These are phyloP conservation scores for Microplitis mediator DNA, from an alignment of 1,140 invertebrate species.

Conservation along the genomic window DNA sequence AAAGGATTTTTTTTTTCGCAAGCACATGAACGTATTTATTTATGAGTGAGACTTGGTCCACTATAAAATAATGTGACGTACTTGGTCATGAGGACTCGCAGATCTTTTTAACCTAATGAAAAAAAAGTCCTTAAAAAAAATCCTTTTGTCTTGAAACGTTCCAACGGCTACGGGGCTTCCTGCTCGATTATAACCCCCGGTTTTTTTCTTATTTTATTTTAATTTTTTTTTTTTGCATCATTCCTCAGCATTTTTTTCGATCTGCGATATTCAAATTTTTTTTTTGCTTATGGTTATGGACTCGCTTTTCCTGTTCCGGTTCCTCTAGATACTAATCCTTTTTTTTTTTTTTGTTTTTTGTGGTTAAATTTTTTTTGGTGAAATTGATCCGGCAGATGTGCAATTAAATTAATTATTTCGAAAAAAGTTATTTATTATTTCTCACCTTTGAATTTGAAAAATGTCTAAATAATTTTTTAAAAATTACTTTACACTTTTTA, in stretches of 20 bases:
- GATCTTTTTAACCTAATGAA: not conserved
- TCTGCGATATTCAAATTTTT: constrained; percentile 35
- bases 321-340: constrained; percentile 12
- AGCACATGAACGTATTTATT: constrained; percentile 14
- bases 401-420: not conserved
- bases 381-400: not conserved
- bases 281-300: constrained; percentile 12
- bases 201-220: constrained; percentile 10
- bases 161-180: constrained; percentile 19
- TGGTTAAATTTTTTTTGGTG: not conserved
- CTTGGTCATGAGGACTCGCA: constrained; percentile 15
- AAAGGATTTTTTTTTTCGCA: constrained; percentile 22
- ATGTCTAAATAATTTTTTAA: not conserved
- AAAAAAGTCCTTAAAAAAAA: not conserved
- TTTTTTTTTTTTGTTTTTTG: constrained; percentile 8
- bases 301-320: constrained; percentile 23
- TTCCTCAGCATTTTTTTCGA: constrained; percentile 15
- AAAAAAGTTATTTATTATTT: not conserved
- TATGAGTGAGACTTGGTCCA: constrained; percentile 3
- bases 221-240: constrained; percentile 21
- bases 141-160: constrained; percentile 18
- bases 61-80: constrained; percentile 17
- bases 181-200: not conserved
- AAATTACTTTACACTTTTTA: too few relatives aligned
- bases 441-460: not conserved